Base-by-base conservation (phyloP, 2,113 vertebrate species). In the Leptosomus discolor region DNA sequence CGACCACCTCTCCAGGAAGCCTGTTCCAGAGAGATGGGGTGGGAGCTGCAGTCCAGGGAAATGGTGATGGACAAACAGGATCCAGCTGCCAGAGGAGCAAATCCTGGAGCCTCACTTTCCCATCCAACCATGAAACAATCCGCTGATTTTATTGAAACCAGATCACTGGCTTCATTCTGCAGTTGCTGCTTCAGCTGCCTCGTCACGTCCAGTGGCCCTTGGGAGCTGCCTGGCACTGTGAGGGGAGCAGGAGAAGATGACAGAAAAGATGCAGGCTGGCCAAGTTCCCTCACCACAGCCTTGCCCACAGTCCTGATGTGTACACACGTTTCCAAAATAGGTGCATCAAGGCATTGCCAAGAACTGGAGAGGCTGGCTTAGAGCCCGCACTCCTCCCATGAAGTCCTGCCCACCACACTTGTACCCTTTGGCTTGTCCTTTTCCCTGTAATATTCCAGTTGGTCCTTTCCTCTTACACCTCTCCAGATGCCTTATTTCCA, bases 131-230 rank as follows among this genome's bases (percentile, higher is more conserved):
- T 97, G 95, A 97, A 97, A 91, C 95, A 95, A 95, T 96, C 86
- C 93, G 92, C 80, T 94, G 89, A 74, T 95, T 96, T 97, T 96
- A 97, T 97, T 97, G 97, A 94, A 97, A 97, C 68, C 96, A 97
- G 97, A 96, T 22, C 77, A 0, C 19, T 2, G 12, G 53, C 89
- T 91, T 41, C 93, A 69, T 92, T 85, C 61, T 2, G 8, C 65
- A 54, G 84, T 11, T 15, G 18, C 88, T 37, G 90, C 95, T 87
- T 15, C 61, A 11, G 96, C 46, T 7, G 37, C 54, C 58, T 90
- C 16, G 8, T 90, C 96, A 97, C 95, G 89, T 96, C 96, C 96
- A 58, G 82, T 2, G 8, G 93, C 94, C 95, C 84, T 27, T 0
- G 43, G 90, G 95, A 95, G 70, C 95, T 88, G 94, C 83, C 79